Evolutionary conservation across 2,797 vertebrate genomes (phyloP).

Genomic region (Chromobotia macracanthus): DNA sequence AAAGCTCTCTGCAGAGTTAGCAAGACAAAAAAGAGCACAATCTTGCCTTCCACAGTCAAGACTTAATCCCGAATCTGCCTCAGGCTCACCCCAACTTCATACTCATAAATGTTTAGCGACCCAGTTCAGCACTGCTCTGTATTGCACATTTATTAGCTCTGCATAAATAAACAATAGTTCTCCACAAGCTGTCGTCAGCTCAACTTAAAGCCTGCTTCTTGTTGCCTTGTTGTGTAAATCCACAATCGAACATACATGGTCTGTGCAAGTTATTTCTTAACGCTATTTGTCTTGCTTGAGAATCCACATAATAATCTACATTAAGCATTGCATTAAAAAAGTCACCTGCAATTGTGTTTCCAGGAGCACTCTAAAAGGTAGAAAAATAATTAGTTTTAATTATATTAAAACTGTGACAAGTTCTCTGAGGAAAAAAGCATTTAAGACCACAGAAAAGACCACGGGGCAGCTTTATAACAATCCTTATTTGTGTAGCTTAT

Average conservation of each 20-base stretch:
- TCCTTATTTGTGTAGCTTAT: no score
- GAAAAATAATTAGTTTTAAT: neutral
- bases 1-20: neutral
- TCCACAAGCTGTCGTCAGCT: slow-evolving; percentile 39
- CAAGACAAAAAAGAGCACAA: slow-evolving; percentile 8
- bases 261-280: neutral
- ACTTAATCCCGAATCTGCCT: slow-evolving; percentile 47
- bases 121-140: slow-evolving; percentile 51
- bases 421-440: no score
- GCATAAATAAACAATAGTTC: slow-evolving; percentile 55
- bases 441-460: no score
- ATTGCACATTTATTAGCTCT: slow-evolving; percentile 55
- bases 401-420: no score
- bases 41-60: slow-evolving; percentile 41
- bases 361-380: neutral
- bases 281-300: neutral
- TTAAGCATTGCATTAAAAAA: neutral
- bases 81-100: neutral
- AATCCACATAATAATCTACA: neutral
- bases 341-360: neutral
- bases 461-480: no score
- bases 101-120: slow-evolving; percentile 52
- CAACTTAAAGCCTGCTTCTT: slow-evolving; percentile 12
- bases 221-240: slow-evolving; percentile 6
- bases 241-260: neutral